Base-by-base conservation (phyloP, 2,797 vertebrate genomes). In the Kryptolebias ocellatus region DNA sequence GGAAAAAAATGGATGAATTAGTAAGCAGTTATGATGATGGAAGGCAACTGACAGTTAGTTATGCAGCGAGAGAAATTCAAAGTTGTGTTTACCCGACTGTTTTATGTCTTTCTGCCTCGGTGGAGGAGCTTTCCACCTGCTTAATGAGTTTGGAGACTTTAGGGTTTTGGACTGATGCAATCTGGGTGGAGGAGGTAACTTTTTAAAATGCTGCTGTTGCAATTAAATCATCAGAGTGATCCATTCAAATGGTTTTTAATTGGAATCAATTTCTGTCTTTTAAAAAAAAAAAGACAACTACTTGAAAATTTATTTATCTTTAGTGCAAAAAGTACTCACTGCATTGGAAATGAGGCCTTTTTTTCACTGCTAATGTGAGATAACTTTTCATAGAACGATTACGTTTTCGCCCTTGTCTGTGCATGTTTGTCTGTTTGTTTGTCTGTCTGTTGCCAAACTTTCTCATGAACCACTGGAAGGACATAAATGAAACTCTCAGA, bases 51-150 rank as follows among this genome's bases (percentile, higher is more conserved):
- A 90, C 87, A 91, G 85, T 89, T 84, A 79, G 82, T 88, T 85
- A 84, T 87, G 78, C 83, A 80, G 87, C 73, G 55, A 89, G 70
- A 86, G 86, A 89, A 71, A 87, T 89, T 87, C 79, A 78, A 86
- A 89, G 87, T 91, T 91, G 90, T 91, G 87, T 90, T 91, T 91
- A 90, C 83, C 74, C 74, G 56, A 76, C 85, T 88, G 87, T 91
- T 90, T 90, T 90, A 90, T 90, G 84, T 83, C 83, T 89, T 81
- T 89, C 80, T 88, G 85, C 85, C 86, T 87, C 67, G 12, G 76
- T 84, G 74, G 74, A 79, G 85, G 65, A 86, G 87, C 73, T 81
- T 85, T 86, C 79, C 44, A 58, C 37, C 52, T 53, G 70, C 83
- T 86, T 89, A 88, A 90, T 89, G 87, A 90, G 76, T 86, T 87